Evolutionary conservation across 2,888 invertebrate species (phyloP), one percentile per base, ranked within the genome.

Genomic region (Polydrusus tereticollis): DNA sequence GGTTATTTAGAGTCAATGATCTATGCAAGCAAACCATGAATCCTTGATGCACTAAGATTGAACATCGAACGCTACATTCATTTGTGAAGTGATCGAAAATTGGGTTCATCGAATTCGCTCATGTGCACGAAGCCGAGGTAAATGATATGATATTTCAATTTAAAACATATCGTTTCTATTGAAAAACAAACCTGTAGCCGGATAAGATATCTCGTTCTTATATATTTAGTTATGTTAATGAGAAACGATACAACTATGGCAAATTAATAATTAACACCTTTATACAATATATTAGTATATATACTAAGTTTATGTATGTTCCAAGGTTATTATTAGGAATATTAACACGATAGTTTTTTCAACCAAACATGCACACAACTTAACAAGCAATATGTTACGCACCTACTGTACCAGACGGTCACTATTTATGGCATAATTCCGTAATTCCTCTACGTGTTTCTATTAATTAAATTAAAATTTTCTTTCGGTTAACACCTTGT

Each of bases 71-170:
- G n/a, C 41, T 57, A 10, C 33, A 14, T 57, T 57, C 23, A 16
- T 20, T 50, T 8, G 50, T 50, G 36, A 21, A 20, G 33, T 52
- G 52, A 64, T n/a, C n/a, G n/a, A n/a, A n/a, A n/a, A n/a, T n/a
- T n/a, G n/a, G n/a, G n/a, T n/a, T n/a, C n/a, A n/a, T 64, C 36
- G 55, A 52, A 52, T 52, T 36, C 12, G 50, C 52, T 52, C 16
- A 5, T 45, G 59, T 59, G 38, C 16, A 45, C 62, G 45, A 62
- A 62, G 43, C 23, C 20, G 62, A 26, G 26, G 26, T 26, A 26
- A 5, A 26, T 26, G 7, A 26, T 26, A 7, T 26, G 7, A 26
- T 26, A 7, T 7, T 26, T 26, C 26, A 26, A 26, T 5, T 5
- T 26, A 26, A 26, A 26, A 26, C 7, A 26, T 26, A 26, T 26